Percentiles rank a stretch among this genome's conserved stretches.
phyloP scores from a whole-genome alignment of 2,888 invertebrate species.

The Dyspetes luteomarginatus region DNA sequence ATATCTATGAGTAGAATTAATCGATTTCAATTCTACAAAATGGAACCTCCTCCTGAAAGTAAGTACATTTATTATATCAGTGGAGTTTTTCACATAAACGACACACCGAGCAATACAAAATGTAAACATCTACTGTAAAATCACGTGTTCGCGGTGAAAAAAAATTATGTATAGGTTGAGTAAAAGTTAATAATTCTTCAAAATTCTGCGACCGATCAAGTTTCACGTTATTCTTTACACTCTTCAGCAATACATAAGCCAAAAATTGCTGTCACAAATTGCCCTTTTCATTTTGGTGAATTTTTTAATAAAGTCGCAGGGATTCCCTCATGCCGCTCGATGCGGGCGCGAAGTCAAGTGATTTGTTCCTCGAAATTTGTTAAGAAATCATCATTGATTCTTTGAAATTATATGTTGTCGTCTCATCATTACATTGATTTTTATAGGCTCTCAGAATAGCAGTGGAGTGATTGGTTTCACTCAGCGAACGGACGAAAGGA shows the following conservation, averaged over 20 bases:
- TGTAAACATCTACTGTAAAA: not conserved
- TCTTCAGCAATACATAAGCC: not conserved
- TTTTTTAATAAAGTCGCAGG: not conserved
- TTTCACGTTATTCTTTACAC: not conserved
- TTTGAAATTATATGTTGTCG: too few relatives aligned
- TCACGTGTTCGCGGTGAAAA: not conserved
- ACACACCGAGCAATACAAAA: not conserved
- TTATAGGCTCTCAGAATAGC: not conserved
- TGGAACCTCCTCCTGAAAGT: not conserved
- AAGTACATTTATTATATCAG: too few relatives aligned
- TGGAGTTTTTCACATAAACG: not conserved
- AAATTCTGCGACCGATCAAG: not conserved
- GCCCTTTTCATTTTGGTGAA: not conserved
- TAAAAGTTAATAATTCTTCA: not conserved
- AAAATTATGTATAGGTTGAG: not conserved
- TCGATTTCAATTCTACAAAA: not conserved
- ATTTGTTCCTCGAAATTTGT: not conserved
- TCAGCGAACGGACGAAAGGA: constrained; percentile 39
- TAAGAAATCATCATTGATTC: not conserved
- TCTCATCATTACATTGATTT: not conserved
- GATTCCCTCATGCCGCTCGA: not conserved
- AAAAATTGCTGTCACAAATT: not conserved
- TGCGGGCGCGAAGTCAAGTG: not conserved
- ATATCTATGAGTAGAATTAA: not conserved
- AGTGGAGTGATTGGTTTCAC: not conserved